Conservation (phyloP, 2,113 vertebrate genomes). For the Oreocharis arfaki region DNA sequence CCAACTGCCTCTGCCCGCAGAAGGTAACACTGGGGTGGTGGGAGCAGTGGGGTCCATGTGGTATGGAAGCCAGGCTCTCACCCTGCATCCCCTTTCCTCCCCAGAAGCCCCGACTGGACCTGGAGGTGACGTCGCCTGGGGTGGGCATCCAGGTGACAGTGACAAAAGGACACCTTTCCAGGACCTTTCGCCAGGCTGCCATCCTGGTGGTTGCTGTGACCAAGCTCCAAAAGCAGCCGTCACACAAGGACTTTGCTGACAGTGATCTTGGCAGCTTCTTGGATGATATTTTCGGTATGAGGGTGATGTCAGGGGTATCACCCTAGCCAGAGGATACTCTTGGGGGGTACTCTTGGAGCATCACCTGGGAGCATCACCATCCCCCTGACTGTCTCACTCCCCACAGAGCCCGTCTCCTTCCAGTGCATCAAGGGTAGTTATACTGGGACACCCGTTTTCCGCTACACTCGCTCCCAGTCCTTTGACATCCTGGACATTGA, state of each 20-base stretch:
- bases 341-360: background rate
- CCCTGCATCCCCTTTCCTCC: background rate
- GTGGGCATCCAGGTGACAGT: background rate
- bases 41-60: background rate
- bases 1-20: background rate
- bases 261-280: constrained; percentile 30
- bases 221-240: background rate
- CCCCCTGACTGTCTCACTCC: background rate
- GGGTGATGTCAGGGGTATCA: background rate
- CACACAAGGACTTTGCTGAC: background rate
- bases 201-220: background rate
- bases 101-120: background rate
- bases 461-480: constrained; percentile 54
- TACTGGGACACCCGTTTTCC: background rate
- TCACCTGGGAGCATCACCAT: too few relatives aligned
- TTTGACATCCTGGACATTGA: constrained; percentile 30
- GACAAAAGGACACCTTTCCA: background rate
- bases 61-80: background rate
- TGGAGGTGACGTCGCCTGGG: background rate
- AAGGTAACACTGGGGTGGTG: background rate
- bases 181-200: background rate
- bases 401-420: constrained; percentile 11
- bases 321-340: background rate
- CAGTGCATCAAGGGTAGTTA: background rate
- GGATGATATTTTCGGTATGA: constrained; percentile 20